Evolutionary conservation across 2,797 vertebrate genomes (phyloP).

Genomic region (Epinephelus coioides): DNA sequence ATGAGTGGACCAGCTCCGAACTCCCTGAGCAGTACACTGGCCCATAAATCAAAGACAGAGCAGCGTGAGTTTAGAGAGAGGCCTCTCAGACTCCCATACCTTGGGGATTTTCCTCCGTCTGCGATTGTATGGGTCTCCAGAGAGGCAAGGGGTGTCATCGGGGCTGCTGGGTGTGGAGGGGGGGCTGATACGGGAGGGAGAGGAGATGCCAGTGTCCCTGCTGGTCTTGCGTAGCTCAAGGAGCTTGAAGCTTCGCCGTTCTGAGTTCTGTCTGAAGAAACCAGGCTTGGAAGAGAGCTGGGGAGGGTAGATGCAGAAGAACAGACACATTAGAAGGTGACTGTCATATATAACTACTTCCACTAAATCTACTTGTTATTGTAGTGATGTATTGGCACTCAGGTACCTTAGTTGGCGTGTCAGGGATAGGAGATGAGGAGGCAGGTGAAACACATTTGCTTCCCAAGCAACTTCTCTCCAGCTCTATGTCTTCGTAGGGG

Average conservation of each 20-base stretch:
- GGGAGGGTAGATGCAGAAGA: neutral
- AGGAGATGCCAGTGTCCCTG: conserved; percentile 89
- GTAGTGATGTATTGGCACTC: neutral
- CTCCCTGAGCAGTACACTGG: conserved; percentile 17
- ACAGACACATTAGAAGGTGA: neutral
- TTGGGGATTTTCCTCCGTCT: conserved; percentile 95
- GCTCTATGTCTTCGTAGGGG: conserved; percentile 97
- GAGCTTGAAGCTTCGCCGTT: conserved; percentile 93
- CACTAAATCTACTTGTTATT: neutral
- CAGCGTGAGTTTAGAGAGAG: conserved; percentile 10
- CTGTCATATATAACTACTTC: neutral
- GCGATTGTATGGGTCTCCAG: conserved; percentile 94
- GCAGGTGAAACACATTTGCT: conserved; percentile 89
- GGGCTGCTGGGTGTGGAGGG: conserved; percentile 98
- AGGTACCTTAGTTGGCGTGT: conserved; percentile 91
- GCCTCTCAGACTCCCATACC: conserved; percentile 80
- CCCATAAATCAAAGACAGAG: conserved; percentile 58
- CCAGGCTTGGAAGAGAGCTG: conserved; percentile 83
- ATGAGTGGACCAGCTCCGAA: conserved; percentile 41
- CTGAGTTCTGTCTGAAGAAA: conserved; percentile 95
- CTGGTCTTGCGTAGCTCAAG: conserved; percentile 92
- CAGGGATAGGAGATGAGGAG: conserved; percentile 88
- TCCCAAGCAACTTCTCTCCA: conserved; percentile 87
- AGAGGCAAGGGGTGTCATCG: conserved; percentile 94
- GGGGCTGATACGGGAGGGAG: conserved; percentile 93